These are phyloP conservation scores for Echinarachnius parma DNA, from an alignment of 53 echinoderm and acorn worm species.

Conservation along the genomic window DNA sequence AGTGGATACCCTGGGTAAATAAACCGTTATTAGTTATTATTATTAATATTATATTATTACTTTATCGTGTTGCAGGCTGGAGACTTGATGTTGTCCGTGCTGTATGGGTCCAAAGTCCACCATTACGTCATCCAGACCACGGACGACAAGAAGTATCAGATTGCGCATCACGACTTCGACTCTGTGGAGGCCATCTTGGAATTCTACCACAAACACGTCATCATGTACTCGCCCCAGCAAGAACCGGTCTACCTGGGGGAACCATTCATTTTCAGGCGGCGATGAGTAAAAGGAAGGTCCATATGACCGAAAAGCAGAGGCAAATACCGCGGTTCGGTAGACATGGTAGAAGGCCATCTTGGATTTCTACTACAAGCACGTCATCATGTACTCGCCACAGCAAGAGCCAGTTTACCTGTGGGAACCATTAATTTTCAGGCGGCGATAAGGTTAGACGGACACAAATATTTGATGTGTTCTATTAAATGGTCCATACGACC, in stretches of 20 bases:
- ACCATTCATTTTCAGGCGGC: slow-evolving; percentile 63
- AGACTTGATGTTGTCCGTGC: slow-evolving; percentile 88
- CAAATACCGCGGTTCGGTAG: neutral
- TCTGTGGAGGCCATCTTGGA: slow-evolving; percentile 89
- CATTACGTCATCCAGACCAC: slow-evolving; percentile 94
- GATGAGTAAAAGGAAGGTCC: slow-evolving; percentile 7
- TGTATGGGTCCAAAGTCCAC: slow-evolving; percentile 85
- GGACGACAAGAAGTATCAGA: slow-evolving; percentile 74
- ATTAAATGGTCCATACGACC: too few relatives aligned
- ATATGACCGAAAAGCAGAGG: too few relatives aligned
- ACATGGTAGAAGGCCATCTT: slow-evolving; percentile 43
- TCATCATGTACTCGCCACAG: slow-evolving; percentile 79
- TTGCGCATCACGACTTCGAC: slow-evolving; percentile 89
- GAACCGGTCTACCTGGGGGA: slow-evolving; percentile 89
- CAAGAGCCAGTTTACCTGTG: slow-evolving; percentile 75
- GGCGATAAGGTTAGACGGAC: too few relatives aligned
- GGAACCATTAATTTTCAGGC: slow-evolving; percentile 59
- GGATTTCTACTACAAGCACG: slow-evolving; percentile 69
- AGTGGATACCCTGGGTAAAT: too few relatives aligned
- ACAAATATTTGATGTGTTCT: too few relatives aligned
- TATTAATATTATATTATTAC: too few relatives aligned
- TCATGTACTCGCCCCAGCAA: slow-evolving; percentile 91
- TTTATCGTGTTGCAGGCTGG: slow-evolving; percentile 63
- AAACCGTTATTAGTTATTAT: too few relatives aligned
- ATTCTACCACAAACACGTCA: slow-evolving; percentile 90